Evolutionary conservation across 1,140 invertebrate genomes (phyloP).

Genomic region (Caenorhabditis latens): DNA sequence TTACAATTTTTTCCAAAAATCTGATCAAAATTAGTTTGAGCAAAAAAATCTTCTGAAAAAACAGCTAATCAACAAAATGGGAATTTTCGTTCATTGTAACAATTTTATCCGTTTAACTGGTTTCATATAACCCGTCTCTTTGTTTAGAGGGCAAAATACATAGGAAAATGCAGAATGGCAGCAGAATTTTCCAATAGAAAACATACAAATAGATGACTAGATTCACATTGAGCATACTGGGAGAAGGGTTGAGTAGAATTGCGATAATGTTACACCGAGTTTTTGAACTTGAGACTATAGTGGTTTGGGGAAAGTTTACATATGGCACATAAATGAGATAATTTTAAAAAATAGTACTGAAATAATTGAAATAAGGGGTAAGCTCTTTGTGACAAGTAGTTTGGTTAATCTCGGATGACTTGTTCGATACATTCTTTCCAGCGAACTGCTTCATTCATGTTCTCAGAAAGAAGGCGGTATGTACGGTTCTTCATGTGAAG

Average conservation of each 20-base stretch:
- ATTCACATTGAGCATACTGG: neutral
- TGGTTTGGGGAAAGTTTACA: neutral
- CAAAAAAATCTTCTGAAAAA: no score
- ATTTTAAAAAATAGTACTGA: neutral
- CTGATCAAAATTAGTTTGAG: no score
- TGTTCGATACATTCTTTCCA: conserved; percentile 47
- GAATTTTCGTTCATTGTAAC: neutral
- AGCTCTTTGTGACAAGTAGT: neutral
- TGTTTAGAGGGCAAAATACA: conserved; percentile 24
- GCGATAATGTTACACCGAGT: neutral
- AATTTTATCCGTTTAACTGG: neutral
- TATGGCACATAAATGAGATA: neutral
- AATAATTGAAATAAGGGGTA: neutral
- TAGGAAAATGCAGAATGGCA: conserved; percentile 32
- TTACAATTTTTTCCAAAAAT: no score
- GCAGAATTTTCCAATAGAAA: neutral
- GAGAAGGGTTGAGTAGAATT: neutral
- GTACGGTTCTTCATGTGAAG: conserved; percentile 22
- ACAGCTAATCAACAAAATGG: no score
- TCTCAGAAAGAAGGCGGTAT: conserved; percentile 21
- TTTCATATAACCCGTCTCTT: neutral
- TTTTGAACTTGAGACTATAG: neutral
- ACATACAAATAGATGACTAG: neutral
- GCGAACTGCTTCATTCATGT: conserved; percentile 31
- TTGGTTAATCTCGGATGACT: conserved; percentile 26